These are phyloP conservation scores for Colletes gigas DNA, from an alignment of 1,140 invertebrate species.

Conservation along the genomic window DNA sequence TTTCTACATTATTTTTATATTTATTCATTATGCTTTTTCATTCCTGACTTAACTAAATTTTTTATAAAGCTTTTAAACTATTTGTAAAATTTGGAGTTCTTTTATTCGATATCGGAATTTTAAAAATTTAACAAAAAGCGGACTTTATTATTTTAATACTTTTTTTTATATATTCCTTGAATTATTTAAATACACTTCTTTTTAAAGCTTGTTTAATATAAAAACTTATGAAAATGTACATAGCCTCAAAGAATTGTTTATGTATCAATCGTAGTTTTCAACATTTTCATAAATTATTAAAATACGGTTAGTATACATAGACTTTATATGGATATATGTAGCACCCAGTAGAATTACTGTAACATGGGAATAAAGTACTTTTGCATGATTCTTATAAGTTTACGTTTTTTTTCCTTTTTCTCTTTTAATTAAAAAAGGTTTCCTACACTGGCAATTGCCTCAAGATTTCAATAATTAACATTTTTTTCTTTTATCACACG, in stretches of 20 bases:
- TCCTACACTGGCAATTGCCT: background rate
- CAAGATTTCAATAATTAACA: slow-evolving; percentile 17
- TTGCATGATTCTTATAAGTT: slow-evolving; percentile 12
- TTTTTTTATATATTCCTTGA: background rate
- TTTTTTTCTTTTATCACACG: slow-evolving; percentile 1
- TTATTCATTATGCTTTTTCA: slow-evolving; percentile 19
- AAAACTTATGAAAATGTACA: slow-evolving; percentile 57
- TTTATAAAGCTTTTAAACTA: background rate
- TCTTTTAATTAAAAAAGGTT: background rate
- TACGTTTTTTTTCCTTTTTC: background rate
- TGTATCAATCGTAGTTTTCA: slow-evolving; percentile 35
- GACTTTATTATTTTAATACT: background rate
- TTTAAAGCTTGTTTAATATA: slow-evolving; percentile 51
- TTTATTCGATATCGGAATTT: background rate
- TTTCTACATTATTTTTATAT: slow-evolving; percentile 22
- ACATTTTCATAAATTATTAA: slow-evolving; percentile 39
- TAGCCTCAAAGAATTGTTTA: slow-evolving; percentile 41
- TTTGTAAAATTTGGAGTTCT: slow-evolving; percentile 8
- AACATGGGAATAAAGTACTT: slow-evolving; percentile 23
- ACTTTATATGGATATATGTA: slow-evolving; percentile 42
- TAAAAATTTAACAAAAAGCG: background rate
- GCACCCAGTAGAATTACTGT: slow-evolving; percentile 29
- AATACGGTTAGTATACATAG: slow-evolving; percentile 40
- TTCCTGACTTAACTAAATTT: background rate
- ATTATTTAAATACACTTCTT: slow-evolving; percentile 31